Conservation (phyloP, 64 coral and sea anemone genomes). For the Porites australiensis region DNA sequence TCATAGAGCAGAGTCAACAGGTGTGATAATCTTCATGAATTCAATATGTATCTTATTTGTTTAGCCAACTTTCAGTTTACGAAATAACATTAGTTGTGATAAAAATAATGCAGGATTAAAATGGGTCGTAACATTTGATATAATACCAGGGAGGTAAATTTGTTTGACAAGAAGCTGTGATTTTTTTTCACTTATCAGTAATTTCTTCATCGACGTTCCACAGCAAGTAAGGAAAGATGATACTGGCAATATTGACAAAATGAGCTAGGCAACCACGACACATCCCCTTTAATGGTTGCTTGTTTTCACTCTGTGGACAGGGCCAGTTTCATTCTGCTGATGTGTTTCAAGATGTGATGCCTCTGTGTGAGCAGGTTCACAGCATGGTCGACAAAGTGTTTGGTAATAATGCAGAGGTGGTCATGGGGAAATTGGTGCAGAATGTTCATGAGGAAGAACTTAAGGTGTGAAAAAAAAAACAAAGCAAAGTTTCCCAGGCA, state of each 20-base stretch:
- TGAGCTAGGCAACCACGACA: too few species aligned
- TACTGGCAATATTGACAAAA: too few species aligned
- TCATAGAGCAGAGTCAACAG: slow-evolving; percentile 95
- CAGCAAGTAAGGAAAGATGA: too few species aligned
- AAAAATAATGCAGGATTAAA: too few species aligned
- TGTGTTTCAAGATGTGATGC: slow-evolving; percentile 94
- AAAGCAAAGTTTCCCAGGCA: background rate
- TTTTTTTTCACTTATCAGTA: too few species aligned
- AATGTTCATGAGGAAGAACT: slow-evolving; percentile 93
- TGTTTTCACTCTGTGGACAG: slow-evolving; percentile 23
- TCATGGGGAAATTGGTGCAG: slow-evolving; percentile 98
- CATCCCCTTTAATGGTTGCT: background rate
- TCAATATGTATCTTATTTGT: too few species aligned
- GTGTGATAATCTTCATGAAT: background rate
- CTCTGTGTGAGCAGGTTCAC: slow-evolving; percentile 88
- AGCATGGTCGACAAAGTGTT: slow-evolving; percentile 89
- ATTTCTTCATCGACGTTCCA: too few species aligned
- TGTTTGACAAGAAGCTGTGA: background rate
- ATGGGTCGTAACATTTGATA: background rate
- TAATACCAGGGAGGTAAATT: background rate
- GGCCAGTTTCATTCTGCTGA: slow-evolving; percentile 85
- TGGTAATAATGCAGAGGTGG: slow-evolving; percentile 92
- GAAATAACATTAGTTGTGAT: too few species aligned
- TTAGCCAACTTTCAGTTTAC: too few species aligned
- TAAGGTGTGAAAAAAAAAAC: slow-evolving; percentile 64